Evolutionary conservation across 2,888 invertebrate species (phyloP).

Genomic region (Heteropelma amictum): DNA sequence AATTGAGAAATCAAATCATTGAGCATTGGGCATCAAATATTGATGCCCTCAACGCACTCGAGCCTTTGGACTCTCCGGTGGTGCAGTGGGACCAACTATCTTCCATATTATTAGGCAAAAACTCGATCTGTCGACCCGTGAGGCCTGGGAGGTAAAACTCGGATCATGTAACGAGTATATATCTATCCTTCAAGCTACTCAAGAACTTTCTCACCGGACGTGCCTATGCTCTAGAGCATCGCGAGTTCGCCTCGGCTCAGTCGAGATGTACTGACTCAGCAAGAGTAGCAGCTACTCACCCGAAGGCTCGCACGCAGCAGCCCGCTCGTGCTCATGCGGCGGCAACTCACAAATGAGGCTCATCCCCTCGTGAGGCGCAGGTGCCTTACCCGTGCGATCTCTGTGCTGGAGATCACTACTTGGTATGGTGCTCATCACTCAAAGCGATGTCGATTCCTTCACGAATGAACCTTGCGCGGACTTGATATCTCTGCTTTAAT

Average conservation of each 20-base stretch:
- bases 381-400: neutral
- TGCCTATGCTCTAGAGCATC: neutral
- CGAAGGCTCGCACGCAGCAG: no score
- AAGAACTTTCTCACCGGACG: neutral
- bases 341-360: neutral
- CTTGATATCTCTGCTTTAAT: constrained; percentile 7
- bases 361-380: neutral
- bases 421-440: neutral
- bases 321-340: neutral
- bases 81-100: neutral
- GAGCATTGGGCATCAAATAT: no score
- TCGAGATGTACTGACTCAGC: no score
- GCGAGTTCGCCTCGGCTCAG: no score
- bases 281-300: no score
- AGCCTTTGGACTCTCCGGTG: neutral
- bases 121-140: neutral
- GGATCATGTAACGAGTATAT: neutral
- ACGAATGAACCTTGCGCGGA: neutral
- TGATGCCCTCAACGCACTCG: neutral
- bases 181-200: neutral
- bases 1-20: no score
- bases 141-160: neutral
- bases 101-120: neutral
- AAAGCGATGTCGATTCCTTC: neutral
- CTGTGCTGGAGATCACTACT: neutral